Evolutionary conservation across 2,797 vertebrate species (phyloP).

Genomic region (Yasuhikotakia modesta): DNA sequence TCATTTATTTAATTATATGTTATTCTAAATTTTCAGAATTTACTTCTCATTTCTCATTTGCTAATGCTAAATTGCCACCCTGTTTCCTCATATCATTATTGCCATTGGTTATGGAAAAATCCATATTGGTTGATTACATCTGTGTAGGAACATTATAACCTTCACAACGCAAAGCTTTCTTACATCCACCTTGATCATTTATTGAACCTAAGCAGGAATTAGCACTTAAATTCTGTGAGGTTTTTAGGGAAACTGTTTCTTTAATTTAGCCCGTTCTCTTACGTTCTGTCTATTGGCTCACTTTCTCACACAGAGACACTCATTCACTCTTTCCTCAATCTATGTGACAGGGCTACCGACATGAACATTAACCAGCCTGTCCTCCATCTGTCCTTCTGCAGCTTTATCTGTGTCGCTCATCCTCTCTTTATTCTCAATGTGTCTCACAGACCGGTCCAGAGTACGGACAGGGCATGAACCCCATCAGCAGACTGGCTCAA

Average conservation of each 20-base stretch:
- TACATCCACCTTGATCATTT: too few relatives aligned
- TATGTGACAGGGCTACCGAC: constrained; percentile 28
- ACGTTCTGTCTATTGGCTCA: not conserved
- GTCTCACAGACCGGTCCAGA: constrained; percentile 87
- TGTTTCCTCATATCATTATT: too few relatives aligned
- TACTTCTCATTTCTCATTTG: too few relatives aligned
- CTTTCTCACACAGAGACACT: constrained; percentile 18
- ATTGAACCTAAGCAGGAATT: too few relatives aligned
- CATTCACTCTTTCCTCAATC: constrained; percentile 35
- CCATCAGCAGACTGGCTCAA: constrained; percentile 96
- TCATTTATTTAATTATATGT: too few relatives aligned
- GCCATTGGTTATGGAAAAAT: too few relatives aligned
- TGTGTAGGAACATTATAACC: too few relatives aligned
- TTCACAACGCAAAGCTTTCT: too few relatives aligned
- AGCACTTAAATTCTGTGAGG: too few relatives aligned
- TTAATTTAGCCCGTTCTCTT: not conserved
- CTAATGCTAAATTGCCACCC: too few relatives aligned
- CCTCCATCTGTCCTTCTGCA: constrained; percentile 23
- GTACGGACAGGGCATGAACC: constrained; percentile 96
- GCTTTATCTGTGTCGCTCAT: constrained; percentile 32
- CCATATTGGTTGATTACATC: too few relatives aligned
- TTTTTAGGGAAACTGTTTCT: not conserved
- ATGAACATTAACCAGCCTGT: constrained; percentile 47
- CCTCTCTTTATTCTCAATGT: constrained; percentile 40
- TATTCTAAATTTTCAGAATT: too few relatives aligned